Percentiles rank a stretch among this genome's conserved stretches.
phyloP scores from a whole-genome alignment of 2,113 vertebrate species.

The Alexandromys fortis region DNA sequence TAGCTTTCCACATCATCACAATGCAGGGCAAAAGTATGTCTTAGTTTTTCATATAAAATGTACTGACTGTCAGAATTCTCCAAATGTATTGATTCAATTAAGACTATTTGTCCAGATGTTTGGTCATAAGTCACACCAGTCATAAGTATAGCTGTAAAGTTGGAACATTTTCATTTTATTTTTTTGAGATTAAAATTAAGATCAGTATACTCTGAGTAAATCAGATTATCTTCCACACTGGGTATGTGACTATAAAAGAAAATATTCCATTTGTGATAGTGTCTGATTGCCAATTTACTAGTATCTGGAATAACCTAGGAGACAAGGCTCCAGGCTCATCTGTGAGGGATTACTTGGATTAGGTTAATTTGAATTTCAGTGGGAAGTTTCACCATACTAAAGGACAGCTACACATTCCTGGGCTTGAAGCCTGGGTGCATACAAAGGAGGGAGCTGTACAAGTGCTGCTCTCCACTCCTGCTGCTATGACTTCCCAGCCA shows the following conservation, averaged over 20 bases:
- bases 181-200: background rate
- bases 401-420: background rate
- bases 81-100: background rate
- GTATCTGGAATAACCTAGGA: background rate
- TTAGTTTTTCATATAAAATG: background rate
- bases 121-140: background rate
- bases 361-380: background rate
- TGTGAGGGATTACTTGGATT: background rate
- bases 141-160: background rate
- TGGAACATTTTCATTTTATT: background rate
- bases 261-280: background rate
- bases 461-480: background rate
- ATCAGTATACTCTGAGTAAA: background rate
- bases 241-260: background rate
- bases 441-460: background rate
- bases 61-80: background rate
- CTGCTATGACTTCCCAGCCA: background rate
- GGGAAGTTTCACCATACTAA: background rate
- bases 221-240: background rate
- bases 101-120: background rate
- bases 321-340: background rate
- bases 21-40: background rate
- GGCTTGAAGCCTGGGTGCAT: background rate
- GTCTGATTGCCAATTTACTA: background rate
- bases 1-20: background rate